phyloP scores from a whole-genome alignment of 2,888 invertebrate species.

The Philereme transversata region DNA sequence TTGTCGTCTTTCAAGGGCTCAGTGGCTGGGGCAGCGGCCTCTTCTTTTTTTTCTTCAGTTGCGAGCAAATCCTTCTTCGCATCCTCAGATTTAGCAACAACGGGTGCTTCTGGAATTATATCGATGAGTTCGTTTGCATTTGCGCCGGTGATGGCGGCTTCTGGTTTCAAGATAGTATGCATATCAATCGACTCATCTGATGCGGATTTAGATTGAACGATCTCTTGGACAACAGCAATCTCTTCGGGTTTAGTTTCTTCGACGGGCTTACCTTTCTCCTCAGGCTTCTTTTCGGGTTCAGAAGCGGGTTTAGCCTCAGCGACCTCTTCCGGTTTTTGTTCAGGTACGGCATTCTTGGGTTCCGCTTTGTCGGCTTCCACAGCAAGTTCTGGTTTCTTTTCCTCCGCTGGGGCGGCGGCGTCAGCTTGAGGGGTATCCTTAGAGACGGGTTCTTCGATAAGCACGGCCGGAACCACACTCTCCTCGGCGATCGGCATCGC shows the following conservation, averaged over 20 bases:
- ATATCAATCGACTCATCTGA: constrained; percentile 16
- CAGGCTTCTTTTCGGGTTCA: constrained; percentile 48
- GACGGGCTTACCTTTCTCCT: constrained; percentile 44
- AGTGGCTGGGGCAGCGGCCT: constrained; percentile 21
- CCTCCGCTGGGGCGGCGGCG: constrained; percentile 46
- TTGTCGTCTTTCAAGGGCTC: constrained; percentile 33
- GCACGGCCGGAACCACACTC: constrained; percentile 48
- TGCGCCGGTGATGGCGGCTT: constrained; percentile 13
- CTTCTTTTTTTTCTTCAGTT: constrained; percentile 42
- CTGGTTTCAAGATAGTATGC: constrained; percentile 13
- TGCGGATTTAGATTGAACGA: constrained; percentile 34
- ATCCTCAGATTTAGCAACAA: not conserved
- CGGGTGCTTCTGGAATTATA: constrained; percentile 20
- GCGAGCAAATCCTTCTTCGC: constrained; percentile 23
- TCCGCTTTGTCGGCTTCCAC: constrained; percentile 44
- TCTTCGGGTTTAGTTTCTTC: constrained; percentile 44
- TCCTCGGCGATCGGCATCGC: constrained; percentile 86
- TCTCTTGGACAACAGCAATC: constrained; percentile 27
- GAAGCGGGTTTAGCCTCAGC: constrained; percentile 51
- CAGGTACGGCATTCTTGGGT: constrained; percentile 47
- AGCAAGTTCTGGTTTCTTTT: constrained; percentile 51
- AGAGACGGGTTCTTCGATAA: constrained; percentile 37
- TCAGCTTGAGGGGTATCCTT: constrained; percentile 54
- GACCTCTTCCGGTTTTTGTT: constrained; percentile 30
- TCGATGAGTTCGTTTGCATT: constrained; percentile 13